A percentile compares a stretch with the other conserved stretches of the same genome.
These are phyloP conservation scores for Pangasius larnaudii DNA, from an alignment of 2,797 vertebrate species.

Conservation along the genomic window DNA sequence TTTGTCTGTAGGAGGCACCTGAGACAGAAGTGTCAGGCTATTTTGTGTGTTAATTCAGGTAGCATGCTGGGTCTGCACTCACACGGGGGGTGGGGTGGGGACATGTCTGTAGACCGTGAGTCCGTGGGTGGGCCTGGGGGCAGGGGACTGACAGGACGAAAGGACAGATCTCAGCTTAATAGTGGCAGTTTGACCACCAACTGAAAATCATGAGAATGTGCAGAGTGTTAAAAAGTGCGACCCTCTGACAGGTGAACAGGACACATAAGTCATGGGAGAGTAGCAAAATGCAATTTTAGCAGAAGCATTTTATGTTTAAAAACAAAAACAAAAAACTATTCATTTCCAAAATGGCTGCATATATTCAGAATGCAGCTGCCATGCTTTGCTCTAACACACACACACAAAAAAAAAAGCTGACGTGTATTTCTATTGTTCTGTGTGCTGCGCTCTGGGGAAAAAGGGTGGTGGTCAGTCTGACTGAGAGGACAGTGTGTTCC, in stretches of 20 bases:
- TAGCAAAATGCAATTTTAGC: background rate
- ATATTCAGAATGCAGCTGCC: slow-evolving; percentile 18
- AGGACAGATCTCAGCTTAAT: slow-evolving; percentile 35
- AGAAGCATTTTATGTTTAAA: background rate
- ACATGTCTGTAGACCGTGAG: slow-evolving; percentile 29
- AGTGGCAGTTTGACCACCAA: slow-evolving; percentile 35
- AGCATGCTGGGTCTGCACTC: slow-evolving; percentile 41
- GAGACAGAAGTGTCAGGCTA: slow-evolving; percentile 28
- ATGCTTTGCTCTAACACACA: background rate
- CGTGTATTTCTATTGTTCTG: slow-evolving; percentile 33
- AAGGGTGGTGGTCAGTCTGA: slow-evolving; percentile 9
- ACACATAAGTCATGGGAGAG: slow-evolving; percentile 3
- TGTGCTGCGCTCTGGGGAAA: background rate
- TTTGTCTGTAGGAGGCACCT: background rate
- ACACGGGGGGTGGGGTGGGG: slow-evolving; percentile 10
- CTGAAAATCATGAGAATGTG: slow-evolving; percentile 53
- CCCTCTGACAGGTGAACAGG: slow-evolving; percentile 55
- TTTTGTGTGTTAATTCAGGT: slow-evolving; percentile 52
- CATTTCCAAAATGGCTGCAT: background rate
- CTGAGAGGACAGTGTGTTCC: slow-evolving; percentile 51
- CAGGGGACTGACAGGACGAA: slow-evolving; percentile 19
- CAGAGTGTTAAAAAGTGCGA: slow-evolving; percentile 31
- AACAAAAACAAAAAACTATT: background rate
- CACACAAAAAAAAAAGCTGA: background rate
- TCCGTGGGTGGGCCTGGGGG: slow-evolving; percentile 61